Evolutionary conservation across 2,113 vertebrate species (phyloP), one percentile per base, ranked within the genome.

Genomic region (Hucho hucho): DNA sequence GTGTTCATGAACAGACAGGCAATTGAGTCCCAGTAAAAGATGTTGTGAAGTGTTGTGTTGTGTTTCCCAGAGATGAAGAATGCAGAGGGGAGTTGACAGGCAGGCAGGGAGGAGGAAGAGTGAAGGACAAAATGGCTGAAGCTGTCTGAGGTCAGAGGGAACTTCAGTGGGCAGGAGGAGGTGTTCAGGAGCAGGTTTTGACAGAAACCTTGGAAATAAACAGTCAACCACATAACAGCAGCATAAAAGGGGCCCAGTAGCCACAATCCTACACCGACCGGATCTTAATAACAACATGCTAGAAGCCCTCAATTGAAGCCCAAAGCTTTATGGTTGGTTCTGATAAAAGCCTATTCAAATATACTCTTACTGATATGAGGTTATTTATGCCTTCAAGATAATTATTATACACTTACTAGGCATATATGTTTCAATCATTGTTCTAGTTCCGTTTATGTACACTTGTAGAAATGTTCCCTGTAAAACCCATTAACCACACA

Each of bases 121-220:
- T 87, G 89, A 92, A 93, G 91, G 90, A 92, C 91, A 92, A 92
- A 92, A 93, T 92, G 92, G 89, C 89, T 85, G 88, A 90, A 83
- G 84, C 77, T 85, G 74, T 87, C 80, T 82, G 70, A 85, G 89
- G 87, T 91, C 87, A 88, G 75, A 84, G 53, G 84, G 73, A 73
- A 81, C 73, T 68, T 80, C 67, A 75, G 82, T 37, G 5, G n/a
- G n/a, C 5, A 83, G 77, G 11, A 70, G 82, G 11, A 70, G 82
- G 83, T 58, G 86, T 76, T 82, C 18, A 65, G 24, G 83, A 83
- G 73, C 83, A 84, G 80, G 75, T 66, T 74, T 76, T 12, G 49
- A 53, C 13, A 18, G 16, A 53, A 3, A 18, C 49, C 49, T 53
- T 14, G 49, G 16, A 18, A 18, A 18, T 53, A 53, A 16, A 53